Conservation (phyloP, 2,797 vertebrate genomes). For the Sparus aurata region DNA sequence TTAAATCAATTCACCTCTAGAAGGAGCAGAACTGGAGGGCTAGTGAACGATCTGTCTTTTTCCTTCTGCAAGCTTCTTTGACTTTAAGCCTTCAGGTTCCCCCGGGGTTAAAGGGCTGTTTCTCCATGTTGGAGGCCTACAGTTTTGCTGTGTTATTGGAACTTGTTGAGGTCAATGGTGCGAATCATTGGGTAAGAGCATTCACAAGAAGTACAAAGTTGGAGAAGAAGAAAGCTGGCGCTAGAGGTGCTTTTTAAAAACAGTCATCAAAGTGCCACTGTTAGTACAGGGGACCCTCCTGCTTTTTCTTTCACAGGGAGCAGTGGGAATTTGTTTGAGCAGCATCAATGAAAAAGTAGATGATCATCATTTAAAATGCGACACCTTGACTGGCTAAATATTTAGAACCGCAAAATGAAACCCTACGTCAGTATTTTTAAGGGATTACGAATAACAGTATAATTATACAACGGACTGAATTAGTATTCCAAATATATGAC, state of each 20-base stretch:
- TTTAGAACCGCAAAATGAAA: slow-evolving; percentile 26
- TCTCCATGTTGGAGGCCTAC: slow-evolving; percentile 18
- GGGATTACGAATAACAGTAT: too few species aligned
- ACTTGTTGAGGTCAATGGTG: slow-evolving; percentile 24
- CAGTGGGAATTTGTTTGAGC: neutral
- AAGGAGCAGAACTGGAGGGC: slow-evolving; percentile 44
- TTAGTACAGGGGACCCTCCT: slow-evolving; percentile 14
- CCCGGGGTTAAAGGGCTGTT: slow-evolving; percentile 31
- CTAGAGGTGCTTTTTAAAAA: slow-evolving; percentile 26
- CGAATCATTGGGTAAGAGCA: slow-evolving; percentile 37
- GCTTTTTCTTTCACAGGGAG: slow-evolving; percentile 30
- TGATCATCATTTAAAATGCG: slow-evolving; percentile 22
- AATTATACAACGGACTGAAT: neutral
- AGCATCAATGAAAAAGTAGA: slow-evolving; percentile 35
- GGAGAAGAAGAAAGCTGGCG: slow-evolving; percentile 26
- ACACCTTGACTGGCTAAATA: slow-evolving; percentile 19
- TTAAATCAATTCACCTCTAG: slow-evolving; percentile 77
- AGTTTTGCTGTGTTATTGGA: slow-evolving; percentile 50
- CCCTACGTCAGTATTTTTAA: slow-evolving; percentile 8
- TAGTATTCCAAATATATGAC: neutral
- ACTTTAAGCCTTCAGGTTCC: slow-evolving; percentile 46
- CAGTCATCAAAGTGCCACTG: slow-evolving; percentile 18
- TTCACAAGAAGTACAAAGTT: slow-evolving; percentile 28
- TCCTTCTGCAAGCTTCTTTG: slow-evolving; percentile 32
- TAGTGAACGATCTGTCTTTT: slow-evolving; percentile 50